phyloP scores from a whole-genome alignment of 1,140 invertebrate genomes.

The Chironomus tepperi region DNA sequence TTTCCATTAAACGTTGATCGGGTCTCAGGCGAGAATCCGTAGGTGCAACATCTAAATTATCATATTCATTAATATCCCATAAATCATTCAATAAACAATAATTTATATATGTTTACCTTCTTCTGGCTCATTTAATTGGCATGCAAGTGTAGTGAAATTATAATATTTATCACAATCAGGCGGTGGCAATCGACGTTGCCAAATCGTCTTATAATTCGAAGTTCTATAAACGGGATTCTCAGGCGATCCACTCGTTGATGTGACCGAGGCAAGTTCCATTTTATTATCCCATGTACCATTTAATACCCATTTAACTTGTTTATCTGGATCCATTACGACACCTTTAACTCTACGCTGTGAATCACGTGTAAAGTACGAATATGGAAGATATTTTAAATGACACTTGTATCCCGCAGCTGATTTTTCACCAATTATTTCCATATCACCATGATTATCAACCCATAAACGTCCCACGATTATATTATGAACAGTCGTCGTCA shows the following conservation, averaged over 20 bases:
- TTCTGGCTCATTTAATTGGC: constrained; percentile 93
- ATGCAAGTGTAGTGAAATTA: constrained; percentile 88
- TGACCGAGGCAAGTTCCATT: constrained; percentile 89
- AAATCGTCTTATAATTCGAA: constrained; percentile 70
- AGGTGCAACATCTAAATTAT: constrained; percentile 72
- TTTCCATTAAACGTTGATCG: constrained; percentile 96
- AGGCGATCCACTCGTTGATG: constrained; percentile 53
- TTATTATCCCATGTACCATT: constrained; percentile 92
- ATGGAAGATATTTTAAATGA: constrained; percentile 91
- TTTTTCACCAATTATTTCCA: constrained; percentile 84
- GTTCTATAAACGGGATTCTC: constrained; percentile 89
- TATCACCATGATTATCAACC: constrained; percentile 99
- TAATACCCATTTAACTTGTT: constrained; percentile 59
- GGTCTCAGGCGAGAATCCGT: constrained; percentile 90
- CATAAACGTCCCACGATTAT: constrained; percentile 99
- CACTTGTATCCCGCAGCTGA: constrained; percentile 84
- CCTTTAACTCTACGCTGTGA: constrained; percentile 82
- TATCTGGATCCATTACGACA: constrained; percentile 57
- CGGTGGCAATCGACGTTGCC: constrained; percentile 72
- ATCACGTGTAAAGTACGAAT: constrained; percentile 96
- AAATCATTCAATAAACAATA: neutral
- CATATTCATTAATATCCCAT: neutral
- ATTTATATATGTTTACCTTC: constrained; percentile 30
- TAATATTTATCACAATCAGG: constrained; percentile 70
- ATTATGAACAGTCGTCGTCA: constrained; percentile 98